phyloP scores from a whole-genome alignment of 2,797 vertebrate species.

The Helarctos malayanus region DNA sequence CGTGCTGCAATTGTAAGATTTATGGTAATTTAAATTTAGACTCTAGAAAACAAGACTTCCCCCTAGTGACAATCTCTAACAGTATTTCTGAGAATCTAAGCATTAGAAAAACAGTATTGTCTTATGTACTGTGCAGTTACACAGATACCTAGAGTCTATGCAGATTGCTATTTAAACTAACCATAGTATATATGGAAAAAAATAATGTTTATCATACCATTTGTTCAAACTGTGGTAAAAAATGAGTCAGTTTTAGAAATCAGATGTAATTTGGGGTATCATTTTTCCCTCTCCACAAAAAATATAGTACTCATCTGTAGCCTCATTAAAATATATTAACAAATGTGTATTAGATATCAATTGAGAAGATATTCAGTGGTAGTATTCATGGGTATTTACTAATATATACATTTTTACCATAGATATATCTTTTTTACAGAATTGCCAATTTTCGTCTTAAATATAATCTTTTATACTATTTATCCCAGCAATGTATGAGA shows the following conservation, averaged over 20 bases:
- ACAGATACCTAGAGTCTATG: background rate
- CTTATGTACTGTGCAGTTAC: background rate
- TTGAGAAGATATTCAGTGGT: background rate
- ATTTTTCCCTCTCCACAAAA: background rate
- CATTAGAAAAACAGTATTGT: background rate
- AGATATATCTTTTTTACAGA: background rate
- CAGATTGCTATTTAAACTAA: background rate
- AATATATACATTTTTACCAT: constrained; percentile 7
- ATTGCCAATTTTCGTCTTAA: background rate
- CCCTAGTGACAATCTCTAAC: constrained; percentile 19
- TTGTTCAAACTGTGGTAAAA: constrained; percentile 23
- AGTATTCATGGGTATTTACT: constrained; percentile 8
- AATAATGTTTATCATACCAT: constrained; percentile 13
- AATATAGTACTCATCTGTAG: background rate
- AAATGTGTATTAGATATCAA: background rate
- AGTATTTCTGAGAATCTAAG: background rate
- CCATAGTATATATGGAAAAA: background rate
- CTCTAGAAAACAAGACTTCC: constrained; percentile 42
- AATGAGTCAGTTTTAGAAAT: constrained; percentile 42
- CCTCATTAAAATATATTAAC: background rate
- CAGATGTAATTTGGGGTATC: background rate
- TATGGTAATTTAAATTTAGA: constrained; percentile 14
- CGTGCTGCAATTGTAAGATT: background rate
- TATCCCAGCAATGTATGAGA: background rate
- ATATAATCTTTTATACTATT: background rate